Evolutionary conservation across 2,888 invertebrate genomes (phyloP).

Genomic region (Erebia epiphron): DNA sequence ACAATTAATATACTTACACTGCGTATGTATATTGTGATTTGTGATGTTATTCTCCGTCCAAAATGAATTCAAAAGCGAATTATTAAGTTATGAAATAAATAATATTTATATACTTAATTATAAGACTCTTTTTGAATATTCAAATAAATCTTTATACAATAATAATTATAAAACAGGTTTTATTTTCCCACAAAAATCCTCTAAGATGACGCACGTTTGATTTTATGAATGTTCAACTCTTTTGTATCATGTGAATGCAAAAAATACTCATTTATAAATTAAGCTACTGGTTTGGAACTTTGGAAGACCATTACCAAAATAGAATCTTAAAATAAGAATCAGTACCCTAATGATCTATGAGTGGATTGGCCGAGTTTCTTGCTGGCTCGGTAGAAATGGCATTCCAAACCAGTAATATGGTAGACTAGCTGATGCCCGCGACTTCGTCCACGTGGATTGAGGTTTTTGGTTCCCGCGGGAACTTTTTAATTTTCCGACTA

Average conservation of each 20-base stretch:
- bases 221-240: background rate
- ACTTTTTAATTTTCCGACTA: too few relatives aligned
- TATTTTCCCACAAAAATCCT: conserved; percentile 33
- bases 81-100: conserved; percentile 48
- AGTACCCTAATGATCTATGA: too few relatives aligned
- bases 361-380: too few relatives aligned
- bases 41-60: conserved; percentile 70
- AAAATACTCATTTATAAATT: too few relatives aligned
- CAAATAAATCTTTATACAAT: conserved; percentile 49
- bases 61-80: conserved; percentile 55
- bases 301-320: too few relatives aligned
- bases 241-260: background rate
- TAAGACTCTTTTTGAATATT: conserved; percentile 53
- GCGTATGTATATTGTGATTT: conserved; percentile 76
- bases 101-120: conserved; percentile 45
- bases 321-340: too few relatives aligned
- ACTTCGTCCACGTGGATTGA: too few relatives aligned
- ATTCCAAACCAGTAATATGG: too few relatives aligned
- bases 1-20: conserved; percentile 54
- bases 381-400: too few relatives aligned
- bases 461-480: too few relatives aligned
- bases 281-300: too few relatives aligned
- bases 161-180: conserved; percentile 34
- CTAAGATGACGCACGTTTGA: background rate
- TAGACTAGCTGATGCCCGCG: too few relatives aligned